phyloP scores from a whole-genome alignment of 2,113 vertebrate genomes.

The Suncus etruscus region DNA sequence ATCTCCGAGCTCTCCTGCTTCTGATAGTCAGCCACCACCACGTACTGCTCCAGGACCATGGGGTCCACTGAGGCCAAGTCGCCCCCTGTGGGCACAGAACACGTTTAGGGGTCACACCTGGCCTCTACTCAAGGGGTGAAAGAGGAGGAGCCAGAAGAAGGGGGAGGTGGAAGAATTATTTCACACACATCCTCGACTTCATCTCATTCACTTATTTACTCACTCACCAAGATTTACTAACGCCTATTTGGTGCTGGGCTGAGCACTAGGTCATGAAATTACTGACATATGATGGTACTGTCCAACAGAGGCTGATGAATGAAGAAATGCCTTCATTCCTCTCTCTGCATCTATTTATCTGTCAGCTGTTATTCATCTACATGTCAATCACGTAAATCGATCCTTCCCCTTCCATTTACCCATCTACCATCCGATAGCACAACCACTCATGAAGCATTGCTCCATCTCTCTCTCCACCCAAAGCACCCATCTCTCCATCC shows the following conservation, averaged over 20 bases:
- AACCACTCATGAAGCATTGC: no score
- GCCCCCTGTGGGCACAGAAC: slow-evolving; percentile 86
- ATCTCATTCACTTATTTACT: neutral
- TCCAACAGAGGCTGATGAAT: neutral
- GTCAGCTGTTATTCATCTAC: neutral
- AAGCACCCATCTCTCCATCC: neutral
- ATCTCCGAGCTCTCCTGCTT: slow-evolving; percentile 99
- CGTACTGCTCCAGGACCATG: slow-evolving; percentile 96
- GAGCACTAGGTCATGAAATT: neutral
- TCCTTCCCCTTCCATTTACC: neutral
- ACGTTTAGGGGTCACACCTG: slow-evolving; percentile 43
- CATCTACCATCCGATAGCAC: neutral
- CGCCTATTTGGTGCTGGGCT: neutral
- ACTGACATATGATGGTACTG: neutral
- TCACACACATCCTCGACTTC: neutral
- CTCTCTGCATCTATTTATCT: neutral
- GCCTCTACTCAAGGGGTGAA: no score
- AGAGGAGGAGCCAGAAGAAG: neutral
- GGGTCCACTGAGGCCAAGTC: slow-evolving; percentile 92
- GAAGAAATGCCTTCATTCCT: neutral
- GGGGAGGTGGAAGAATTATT: neutral
- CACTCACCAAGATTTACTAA: neutral
- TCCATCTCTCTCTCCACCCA: neutral
- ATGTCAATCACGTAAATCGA: neutral
- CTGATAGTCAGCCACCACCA: slow-evolving; percentile 97